phyloP scores from a whole-genome alignment of 2,113 vertebrate genomes.

The Gopherus flavomarginatus region DNA sequence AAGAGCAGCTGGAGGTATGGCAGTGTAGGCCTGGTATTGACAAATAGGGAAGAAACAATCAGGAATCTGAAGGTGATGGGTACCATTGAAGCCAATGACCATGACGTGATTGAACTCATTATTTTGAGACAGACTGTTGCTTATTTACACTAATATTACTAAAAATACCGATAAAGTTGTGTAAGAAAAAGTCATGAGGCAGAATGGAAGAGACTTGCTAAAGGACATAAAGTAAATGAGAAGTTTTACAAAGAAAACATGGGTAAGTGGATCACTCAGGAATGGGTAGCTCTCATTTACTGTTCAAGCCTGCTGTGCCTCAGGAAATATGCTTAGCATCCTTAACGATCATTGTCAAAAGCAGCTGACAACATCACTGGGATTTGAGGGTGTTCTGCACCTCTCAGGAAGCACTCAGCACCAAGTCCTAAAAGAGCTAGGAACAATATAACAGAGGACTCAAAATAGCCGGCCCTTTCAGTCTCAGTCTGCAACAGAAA shows the following conservation, averaged over 20 bases:
- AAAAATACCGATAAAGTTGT: constrained; percentile 62
- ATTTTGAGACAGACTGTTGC: constrained; percentile 19
- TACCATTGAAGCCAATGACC: background rate
- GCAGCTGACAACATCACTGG: background rate
- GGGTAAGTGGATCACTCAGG: background rate
- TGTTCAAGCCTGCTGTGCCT: background rate
- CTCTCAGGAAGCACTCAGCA: background rate
- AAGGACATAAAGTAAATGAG: constrained; percentile 41
- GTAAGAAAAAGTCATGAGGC: constrained; percentile 45
- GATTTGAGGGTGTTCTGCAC: background rate
- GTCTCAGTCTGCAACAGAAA: background rate
- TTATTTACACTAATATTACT: constrained; percentile 35
- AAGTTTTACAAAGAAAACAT: background rate
- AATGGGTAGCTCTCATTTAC: background rate
- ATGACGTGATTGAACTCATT: constrained; percentile 37
- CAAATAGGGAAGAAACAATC: constrained; percentile 22
- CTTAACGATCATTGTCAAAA: rapidly evolving
- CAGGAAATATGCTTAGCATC: background rate
- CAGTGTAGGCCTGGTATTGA: constrained; percentile 22
- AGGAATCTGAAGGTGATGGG: constrained; percentile 43
- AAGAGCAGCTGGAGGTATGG: constrained; percentile 53
- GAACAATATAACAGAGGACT: background rate
- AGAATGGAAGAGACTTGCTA: constrained; percentile 68
- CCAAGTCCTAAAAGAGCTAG: background rate
- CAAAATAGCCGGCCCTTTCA: background rate